These are phyloP conservation scores for Simalia tracyae DNA, from an alignment of 2,797 vertebrate genomes.

Conservation along the genomic window DNA sequence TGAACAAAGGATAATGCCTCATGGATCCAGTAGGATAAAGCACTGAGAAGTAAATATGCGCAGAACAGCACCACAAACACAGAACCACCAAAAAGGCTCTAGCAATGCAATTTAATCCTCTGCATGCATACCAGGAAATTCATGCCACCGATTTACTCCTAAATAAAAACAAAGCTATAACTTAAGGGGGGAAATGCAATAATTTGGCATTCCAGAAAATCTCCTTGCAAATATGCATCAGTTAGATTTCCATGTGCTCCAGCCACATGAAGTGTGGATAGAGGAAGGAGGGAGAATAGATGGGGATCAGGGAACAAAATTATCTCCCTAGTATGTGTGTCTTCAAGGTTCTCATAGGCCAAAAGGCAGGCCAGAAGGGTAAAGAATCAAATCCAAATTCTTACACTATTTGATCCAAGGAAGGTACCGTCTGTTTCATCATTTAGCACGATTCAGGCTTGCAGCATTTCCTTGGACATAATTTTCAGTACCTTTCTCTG, in stretches of 20 bases:
- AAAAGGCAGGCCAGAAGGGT: not conserved
- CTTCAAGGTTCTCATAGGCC: not conserved
- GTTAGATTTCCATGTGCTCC: not conserved
- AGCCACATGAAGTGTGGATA: not conserved
- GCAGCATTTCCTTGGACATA: not conserved
- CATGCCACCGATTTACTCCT: not conserved
- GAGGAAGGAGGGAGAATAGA: not conserved
- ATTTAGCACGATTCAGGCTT: not conserved
- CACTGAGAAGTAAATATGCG: not conserved
- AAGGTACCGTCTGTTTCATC: not conserved
- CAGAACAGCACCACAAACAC: not conserved
- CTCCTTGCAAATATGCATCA: not conserved
- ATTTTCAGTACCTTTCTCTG: not conserved
- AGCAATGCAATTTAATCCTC: not conserved
- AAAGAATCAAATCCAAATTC: not conserved
- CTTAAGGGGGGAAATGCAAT: not conserved
- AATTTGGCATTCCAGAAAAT: conserved; percentile 14
- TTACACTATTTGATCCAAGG: not conserved
- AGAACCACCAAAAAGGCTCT: not conserved
- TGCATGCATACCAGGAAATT: not conserved
- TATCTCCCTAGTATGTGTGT: not conserved
- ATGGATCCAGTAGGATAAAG: not conserved
- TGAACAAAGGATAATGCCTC: not conserved
- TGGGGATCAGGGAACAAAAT: not conserved
- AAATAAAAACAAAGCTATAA: not conserved